Evolutionary conservation across 2,888 invertebrate genomes (phyloP), one percentile per base, ranked within the genome.

Genomic region (Tipula confusa): DNA sequence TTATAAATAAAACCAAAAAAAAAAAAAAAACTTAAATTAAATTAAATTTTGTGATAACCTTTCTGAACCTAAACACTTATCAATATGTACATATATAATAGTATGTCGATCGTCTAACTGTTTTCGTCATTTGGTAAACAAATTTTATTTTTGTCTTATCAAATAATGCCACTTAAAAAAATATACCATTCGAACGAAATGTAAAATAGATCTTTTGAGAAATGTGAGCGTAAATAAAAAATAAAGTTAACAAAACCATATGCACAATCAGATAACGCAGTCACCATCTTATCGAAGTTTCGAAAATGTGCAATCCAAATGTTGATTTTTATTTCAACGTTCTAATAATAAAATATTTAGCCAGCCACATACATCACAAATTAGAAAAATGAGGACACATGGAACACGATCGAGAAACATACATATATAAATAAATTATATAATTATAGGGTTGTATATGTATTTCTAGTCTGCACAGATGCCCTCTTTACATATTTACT

Each of bases 161-260:
- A 64, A 64, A 24, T n/a, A n/a, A n/a, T 64, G 7, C 64, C 64
- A 64, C 64, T 24, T 43, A 43, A 43, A 43, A n/a, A n/a, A n/a
- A n/a, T n/a, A n/a, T n/a, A 6, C 15, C 15, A 15, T 43, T 11
- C 3, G 15, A 18, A 43, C 43, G 5, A 43, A 15, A 48, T 18
- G 7, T 43, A 43, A 2, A n/a, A n/a, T 36, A 11, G 43, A 43
- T 43, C 43, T 43, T n/a, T 43, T 2, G 38, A 48, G 24, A 24
- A 18, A 48, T 38, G 38, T 38, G 4, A n/a, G 1, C 1, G n/a
- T n/a, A 43, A 48, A 18, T 48, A 64, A n/a, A n/a, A n/a, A n/a
- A n/a, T n/a, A n/a, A n/a, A n/a, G n/a, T 64, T 64, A 24, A 64
- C 64, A 64, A 24, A 64, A 64, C n/a, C 64, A 64, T 64, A 64